phyloP scores from a whole-genome alignment of 1,140 invertebrate genomes.

The Saccostrea cuccullata region DNA sequence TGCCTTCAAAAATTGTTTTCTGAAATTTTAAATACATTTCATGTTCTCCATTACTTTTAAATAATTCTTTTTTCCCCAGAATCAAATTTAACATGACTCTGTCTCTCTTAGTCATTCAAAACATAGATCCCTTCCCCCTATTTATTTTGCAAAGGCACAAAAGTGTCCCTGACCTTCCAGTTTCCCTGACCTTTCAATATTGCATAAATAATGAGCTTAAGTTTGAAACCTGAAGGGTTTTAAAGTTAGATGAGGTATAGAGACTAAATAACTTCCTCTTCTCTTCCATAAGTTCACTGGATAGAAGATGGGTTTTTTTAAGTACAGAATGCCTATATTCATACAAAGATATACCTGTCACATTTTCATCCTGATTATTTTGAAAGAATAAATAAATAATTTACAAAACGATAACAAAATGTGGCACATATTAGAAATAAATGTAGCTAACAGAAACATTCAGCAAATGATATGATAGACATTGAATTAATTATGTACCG shows the following conservation, averaged over 20 bases:
- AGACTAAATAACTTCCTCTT: not conserved
- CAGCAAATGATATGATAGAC: not conserved
- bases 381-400: constrained; percentile 19
- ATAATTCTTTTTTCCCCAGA: not conserved
- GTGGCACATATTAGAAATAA: not conserved
- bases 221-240: not conserved
- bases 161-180: constrained; percentile 25
- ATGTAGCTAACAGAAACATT: not conserved
- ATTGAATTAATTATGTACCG: not conserved
- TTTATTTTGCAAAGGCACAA: constrained; percentile 24
- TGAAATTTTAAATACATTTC: not conserved
- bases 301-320: not conserved
- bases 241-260: not conserved
- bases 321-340: constrained; percentile 1
- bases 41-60: too few species aligned
- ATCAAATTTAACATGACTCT: not conserved
- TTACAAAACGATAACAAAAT: not conserved
- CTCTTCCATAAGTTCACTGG: not conserved
- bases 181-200: constrained; percentile 11
- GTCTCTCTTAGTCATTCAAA: not conserved
- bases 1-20: not conserved
- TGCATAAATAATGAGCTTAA: constrained; percentile 26
- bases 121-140: not conserved
- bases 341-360: not conserved
- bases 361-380: constrained; percentile 9